A percentile compares a stretch with the other conserved stretches of the same genome.
phyloP scores from a whole-genome alignment of 2,797 vertebrate species.

The Sparus aurata region DNA sequence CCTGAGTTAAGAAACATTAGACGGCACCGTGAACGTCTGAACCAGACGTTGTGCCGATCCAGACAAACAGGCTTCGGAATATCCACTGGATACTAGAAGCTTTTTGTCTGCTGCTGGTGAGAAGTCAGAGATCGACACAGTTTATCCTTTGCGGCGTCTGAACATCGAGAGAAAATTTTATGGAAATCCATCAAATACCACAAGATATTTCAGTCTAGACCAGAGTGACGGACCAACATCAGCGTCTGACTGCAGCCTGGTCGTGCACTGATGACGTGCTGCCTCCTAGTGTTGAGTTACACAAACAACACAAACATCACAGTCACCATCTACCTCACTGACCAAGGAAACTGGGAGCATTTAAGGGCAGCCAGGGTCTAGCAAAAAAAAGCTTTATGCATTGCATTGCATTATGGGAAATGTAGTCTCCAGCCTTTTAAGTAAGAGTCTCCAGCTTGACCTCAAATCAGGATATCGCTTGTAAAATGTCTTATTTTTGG shows the following conservation, averaged over 20 bases:
- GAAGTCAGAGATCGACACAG: not conserved
- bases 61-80: not conserved
- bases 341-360: too few relatives aligned
- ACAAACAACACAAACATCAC: not conserved
- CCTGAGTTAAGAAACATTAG: not conserved
- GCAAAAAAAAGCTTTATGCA: not conserved
- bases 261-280: slow-evolving; percentile 45
- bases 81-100: not conserved
- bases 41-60: not conserved
- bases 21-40: not conserved
- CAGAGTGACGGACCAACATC: not conserved
- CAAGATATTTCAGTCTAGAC: slow-evolving; percentile 5
- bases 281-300: slow-evolving; percentile 63
- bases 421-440: not conserved
- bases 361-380: not conserved
- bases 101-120: not conserved
- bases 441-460: not conserved
- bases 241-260: not conserved
- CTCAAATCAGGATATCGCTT: not conserved
- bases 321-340: not conserved
- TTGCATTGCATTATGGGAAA: slow-evolving; percentile 24
- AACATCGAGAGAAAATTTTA: not conserved
- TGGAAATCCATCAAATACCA: slow-evolving; percentile 3
- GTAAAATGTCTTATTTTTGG: not conserved
- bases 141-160: not conserved